Conservation (phyloP, 2,113 vertebrate genomes). For the Rattus rattus region DNA sequence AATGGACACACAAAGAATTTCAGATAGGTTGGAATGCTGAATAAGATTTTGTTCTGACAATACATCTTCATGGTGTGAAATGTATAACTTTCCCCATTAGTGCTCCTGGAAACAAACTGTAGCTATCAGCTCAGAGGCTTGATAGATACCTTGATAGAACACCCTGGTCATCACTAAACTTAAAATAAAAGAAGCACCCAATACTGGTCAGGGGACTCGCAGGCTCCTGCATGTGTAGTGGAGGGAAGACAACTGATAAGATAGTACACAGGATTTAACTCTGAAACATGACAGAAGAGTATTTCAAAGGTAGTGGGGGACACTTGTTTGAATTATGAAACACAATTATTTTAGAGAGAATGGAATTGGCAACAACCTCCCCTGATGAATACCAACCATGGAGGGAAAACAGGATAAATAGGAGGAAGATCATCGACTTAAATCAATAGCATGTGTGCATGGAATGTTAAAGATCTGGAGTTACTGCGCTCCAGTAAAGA, state of each 20-base stretch:
- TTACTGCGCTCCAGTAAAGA: not conserved
- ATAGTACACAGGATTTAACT: not conserved
- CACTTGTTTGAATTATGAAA: not conserved
- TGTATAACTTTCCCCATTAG: not conserved
- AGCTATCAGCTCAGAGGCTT: not conserved
- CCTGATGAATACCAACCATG: not conserved
- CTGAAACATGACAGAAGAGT: not conserved
- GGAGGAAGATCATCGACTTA: not conserved
- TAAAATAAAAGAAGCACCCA: not conserved
- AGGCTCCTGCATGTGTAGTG: not conserved
- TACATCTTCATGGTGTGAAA: slow-evolving; percentile 1
- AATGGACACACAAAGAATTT: not conserved
- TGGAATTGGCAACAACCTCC: not conserved
- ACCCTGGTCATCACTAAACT: not conserved
- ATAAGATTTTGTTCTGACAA: slow-evolving; percentile 25
- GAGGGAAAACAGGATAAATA: not conserved
- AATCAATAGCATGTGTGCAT: not conserved
- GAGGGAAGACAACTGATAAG: not conserved
- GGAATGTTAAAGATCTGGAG: not conserved
- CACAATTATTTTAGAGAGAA: not conserved
- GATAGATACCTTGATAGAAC: too few species aligned
- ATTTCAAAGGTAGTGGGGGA: not conserved
- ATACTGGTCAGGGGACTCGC: not conserved
- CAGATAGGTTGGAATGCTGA: not conserved
- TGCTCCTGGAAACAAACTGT: not conserved